Evolutionary conservation across 2,888 invertebrate species (phyloP), one percentile per base, ranked within the genome.

Genomic region (Eumacrocentrus americanus): DNA sequence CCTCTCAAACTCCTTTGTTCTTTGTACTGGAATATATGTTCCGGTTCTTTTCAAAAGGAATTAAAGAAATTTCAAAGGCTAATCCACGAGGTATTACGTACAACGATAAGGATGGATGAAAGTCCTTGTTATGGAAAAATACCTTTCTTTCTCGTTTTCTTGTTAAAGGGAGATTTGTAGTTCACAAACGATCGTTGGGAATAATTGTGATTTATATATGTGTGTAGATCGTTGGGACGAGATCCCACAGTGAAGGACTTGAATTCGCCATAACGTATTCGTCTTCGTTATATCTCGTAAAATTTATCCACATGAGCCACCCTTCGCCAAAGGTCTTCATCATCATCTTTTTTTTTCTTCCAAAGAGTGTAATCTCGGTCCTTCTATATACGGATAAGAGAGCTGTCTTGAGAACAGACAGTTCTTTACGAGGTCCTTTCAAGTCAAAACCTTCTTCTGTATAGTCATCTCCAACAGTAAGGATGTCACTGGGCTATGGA

Each of bases 371-470:
- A 40, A 40, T 50, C 60, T 18, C 9, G 61, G 38, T 42, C 60
- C 34, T 20, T 60, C 61, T 53, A 61, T 60, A 61, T 61, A 61
- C 67, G 64, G 67, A 70, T 68, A 69, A 67, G 65, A 60, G 58
- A 65, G 42, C 65, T 62, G 63, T 65, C 65, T 55, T 58, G 50
- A 58, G 60, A 67, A 56, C 69, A 65, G 68, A 66, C 67, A 63
- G 64, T 64, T 63, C 63, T 67, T 69, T 67, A 67, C 65, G 65
- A 62, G 60, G 47, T 14, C 35, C 46, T 61, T 62, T 37, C 48
- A 58, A 25, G n/a, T 60, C 44, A 47, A 48, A 44, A 47, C 60
- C 25, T 46, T 23, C 50, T 52, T 12, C 16, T 7, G 16, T 20
- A 46, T 12, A 12, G 20, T 46, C 61, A 53, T 54, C 55, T 14